Base-by-base conservation (phyloP, 2,113 vertebrate species). In the Ochotona princeps region DNA sequence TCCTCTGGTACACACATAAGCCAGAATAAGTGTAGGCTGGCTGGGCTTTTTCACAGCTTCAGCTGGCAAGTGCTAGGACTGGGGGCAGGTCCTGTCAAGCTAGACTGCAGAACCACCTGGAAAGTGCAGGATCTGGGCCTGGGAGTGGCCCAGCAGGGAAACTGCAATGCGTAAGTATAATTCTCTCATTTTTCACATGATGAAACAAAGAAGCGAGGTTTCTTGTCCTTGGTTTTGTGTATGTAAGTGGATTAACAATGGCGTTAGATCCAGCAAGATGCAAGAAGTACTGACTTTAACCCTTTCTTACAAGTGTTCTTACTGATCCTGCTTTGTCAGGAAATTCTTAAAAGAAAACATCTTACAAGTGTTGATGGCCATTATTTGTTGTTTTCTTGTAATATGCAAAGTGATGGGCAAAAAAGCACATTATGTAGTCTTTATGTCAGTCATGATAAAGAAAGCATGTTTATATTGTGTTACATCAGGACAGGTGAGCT, bases 271-370 rank as follows among this genome's bases (percentile, higher is more conserved):
- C 49, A 81, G 75, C 38, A 85, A 66, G 30, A 20, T 35, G 28
- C 73, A 57, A 20, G 32, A 49, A 89, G 44, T 88, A 65, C 5
- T 70, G 44, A 73, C 90, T 96, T 87, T 84, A 47, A 57, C 61
- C 76, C 23, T 88, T 81, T 82, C 25, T 38, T 44, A 49, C 7
- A 78, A 26, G 15, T 17, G 8, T 82, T 83, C 70, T 21, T 89
- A 54, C 18, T 90, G 73, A 92, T 92, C 60, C 74, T 90, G 44
- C 49, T 76, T 89, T 26, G 8, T 83, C 51, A 66, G 28, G 66
- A 70, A 70, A 70, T 44, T 9, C 38, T 57, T 30, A 17, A 78
- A 89, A 60, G 14, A 74, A 84, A 75, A 61, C 8, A 70, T 21
- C 38, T 30, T 2, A 13, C 85, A 63, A 54, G 20, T 44, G 65